A percentile compares a stretch with the other conserved stretches of the same genome.
phyloP scores from a whole-genome alignment of 2,797 vertebrate genomes.

The Cyclura pinguis region DNA sequence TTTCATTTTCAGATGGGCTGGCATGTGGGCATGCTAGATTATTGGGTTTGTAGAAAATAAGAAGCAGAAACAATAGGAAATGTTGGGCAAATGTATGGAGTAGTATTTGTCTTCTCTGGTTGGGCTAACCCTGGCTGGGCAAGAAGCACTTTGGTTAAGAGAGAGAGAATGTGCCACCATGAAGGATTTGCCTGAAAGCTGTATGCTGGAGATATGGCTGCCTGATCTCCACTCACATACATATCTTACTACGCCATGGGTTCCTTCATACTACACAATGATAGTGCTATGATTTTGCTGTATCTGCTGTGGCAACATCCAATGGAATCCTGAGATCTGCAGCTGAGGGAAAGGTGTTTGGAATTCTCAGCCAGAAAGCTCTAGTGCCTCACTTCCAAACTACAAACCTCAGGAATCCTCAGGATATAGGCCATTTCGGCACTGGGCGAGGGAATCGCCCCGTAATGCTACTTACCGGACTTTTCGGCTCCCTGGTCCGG shows the following conservation, averaged over 20 bases:
- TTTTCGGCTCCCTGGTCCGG: no score
- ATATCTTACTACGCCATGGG: no score
- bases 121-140: neutral
- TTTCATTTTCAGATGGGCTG: neutral
- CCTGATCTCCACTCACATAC: neutral
- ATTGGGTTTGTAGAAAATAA: neutral
- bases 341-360: no score
- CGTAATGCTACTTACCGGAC: no score
- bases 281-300: no score
- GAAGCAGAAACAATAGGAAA: neutral
- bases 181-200: neutral
- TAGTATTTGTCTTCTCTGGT: neutral
- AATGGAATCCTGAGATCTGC: neutral
- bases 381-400: no score
- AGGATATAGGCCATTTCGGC: no score
- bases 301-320: no score
- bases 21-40: neutral
- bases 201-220: neutral
- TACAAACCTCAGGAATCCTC: no score
- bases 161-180: neutral
- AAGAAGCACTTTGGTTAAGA: neutral
- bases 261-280: no score
- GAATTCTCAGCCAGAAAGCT: no score
- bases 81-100: neutral
- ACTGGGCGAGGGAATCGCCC: no score